Conservation (phyloP, 1,140 invertebrate species). For the Solenopsis invicta region DNA sequence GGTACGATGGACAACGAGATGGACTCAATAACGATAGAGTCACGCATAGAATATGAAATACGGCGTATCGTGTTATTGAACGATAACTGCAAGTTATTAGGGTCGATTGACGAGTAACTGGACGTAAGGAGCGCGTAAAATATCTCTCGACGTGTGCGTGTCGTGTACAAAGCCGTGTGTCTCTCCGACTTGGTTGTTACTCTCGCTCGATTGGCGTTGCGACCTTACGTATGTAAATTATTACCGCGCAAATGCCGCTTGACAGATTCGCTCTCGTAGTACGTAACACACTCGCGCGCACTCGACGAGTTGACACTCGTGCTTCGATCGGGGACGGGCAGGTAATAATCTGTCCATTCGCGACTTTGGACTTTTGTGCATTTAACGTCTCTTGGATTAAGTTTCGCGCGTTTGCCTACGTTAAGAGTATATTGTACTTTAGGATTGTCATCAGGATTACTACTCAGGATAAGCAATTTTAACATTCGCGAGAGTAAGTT, state of each 20-base stretch:
- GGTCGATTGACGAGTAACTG: slow-evolving; percentile 82
- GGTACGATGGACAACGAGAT: slow-evolving; percentile 54
- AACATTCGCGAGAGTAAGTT: background rate
- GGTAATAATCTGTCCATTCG: slow-evolving; percentile 11
- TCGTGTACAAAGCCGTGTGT: slow-evolving; percentile 69
- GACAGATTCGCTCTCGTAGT: slow-evolving; percentile 50
- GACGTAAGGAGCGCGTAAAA: slow-evolving; percentile 79
- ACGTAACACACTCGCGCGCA: background rate
- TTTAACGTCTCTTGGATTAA: background rate
- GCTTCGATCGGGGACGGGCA: slow-evolving; percentile 25
- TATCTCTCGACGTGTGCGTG: slow-evolving; percentile 77
- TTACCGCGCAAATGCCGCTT: slow-evolving; percentile 57
- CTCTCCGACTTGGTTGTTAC: slow-evolving; percentile 73
- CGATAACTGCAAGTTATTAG: slow-evolving; percentile 83
- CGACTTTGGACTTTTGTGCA: slow-evolving; percentile 1
- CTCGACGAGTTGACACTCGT: slow-evolving; percentile 65
- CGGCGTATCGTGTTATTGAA: slow-evolving; percentile 75
- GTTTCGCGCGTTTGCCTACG: background rate
- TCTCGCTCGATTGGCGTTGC: slow-evolving; percentile 71
- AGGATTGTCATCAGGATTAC: background rate
- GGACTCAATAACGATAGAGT: slow-evolving; percentile 63
- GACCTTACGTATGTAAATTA: slow-evolving; percentile 71
- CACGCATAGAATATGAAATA: slow-evolving; percentile 73
- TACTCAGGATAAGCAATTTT: background rate
- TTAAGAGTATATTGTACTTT: background rate